Evolutionary conservation across 2,113 vertebrate species (phyloP).

Genomic region (Scopus umbretta): DNA sequence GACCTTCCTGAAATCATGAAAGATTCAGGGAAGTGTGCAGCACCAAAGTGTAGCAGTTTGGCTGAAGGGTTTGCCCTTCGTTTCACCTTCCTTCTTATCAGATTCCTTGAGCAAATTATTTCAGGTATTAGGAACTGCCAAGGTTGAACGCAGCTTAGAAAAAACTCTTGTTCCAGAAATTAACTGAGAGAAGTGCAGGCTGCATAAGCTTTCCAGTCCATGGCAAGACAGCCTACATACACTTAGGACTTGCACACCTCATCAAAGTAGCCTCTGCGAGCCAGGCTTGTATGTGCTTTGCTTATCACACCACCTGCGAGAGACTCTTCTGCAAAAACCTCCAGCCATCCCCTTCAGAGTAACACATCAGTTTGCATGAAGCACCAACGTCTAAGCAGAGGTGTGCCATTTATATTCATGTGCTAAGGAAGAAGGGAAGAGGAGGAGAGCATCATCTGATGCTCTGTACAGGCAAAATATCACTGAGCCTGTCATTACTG

Average conservation of each 20-base stretch:
- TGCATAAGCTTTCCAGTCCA: not conserved
- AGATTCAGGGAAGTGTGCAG: not conserved
- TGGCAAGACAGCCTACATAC: not conserved
- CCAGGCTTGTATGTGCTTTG: not conserved
- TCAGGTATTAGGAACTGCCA: not conserved
- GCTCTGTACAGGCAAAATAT: not conserved
- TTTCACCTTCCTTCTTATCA: not conserved
- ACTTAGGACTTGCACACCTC: not conserved
- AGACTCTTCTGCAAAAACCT: not conserved
- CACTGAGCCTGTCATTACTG: not conserved
- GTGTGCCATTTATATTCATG: accelerated
- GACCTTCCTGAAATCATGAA: not conserved
- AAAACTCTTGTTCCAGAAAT: not conserved
- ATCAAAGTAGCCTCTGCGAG: not conserved
- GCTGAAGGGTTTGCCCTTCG: not conserved
- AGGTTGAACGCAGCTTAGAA: not conserved
- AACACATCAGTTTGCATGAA: not conserved
- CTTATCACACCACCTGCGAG: not conserved
- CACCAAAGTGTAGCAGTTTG: not conserved
- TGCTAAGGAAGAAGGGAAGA: not conserved
- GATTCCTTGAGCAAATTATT: not conserved
- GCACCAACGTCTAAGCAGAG: not conserved
- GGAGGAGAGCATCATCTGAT: not conserved
- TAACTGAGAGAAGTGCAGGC: not conserved
- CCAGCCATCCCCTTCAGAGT: not conserved